Conservation (phyloP, 2,888 invertebrate genomes). For the Sipha maydis region DNA sequence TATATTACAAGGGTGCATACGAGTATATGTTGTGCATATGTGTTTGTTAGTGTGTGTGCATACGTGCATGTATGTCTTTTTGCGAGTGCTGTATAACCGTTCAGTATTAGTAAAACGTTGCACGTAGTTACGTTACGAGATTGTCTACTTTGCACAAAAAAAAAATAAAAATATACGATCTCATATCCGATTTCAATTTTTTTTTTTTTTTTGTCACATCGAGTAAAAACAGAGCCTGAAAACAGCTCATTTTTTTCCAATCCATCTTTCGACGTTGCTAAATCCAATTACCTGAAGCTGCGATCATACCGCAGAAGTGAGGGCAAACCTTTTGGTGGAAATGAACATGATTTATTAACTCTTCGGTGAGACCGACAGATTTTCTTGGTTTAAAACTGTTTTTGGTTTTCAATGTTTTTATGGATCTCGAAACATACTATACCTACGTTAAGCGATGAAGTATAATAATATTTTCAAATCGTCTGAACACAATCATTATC, state of each 20-base stretch:
- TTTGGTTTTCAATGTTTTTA: neutral
- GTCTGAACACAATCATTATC: neutral
- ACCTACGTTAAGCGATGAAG: neutral
- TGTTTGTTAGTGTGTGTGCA: neutral
- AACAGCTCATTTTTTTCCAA: conserved; percentile 44
- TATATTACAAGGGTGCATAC: neutral
- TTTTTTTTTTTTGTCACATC: conserved; percentile 19
- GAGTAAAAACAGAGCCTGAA: conserved; percentile 44
- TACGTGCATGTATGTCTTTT: neutral
- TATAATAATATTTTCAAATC: neutral
- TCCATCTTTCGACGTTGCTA: conserved; percentile 59
- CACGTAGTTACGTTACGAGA: conserved; percentile 51
- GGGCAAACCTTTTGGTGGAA: conserved; percentile 45
- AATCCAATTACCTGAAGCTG: conserved; percentile 60
- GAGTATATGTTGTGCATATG: neutral
- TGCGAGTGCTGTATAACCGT: neutral
- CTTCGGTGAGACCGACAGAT: conserved; percentile 39
- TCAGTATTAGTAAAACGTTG: conserved; percentile 15
- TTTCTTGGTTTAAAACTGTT: neutral
- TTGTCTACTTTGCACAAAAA: conserved; percentile 53
- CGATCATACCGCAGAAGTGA: conserved; percentile 3
- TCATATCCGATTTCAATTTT: conserved; percentile 57
- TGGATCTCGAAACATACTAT: neutral
- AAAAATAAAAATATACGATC: conserved; percentile 32
- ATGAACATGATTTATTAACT: conserved; percentile 59